phyloP scores from a whole-genome alignment of 2,113 vertebrate genomes.

The Ahaetulla prasina region DNA sequence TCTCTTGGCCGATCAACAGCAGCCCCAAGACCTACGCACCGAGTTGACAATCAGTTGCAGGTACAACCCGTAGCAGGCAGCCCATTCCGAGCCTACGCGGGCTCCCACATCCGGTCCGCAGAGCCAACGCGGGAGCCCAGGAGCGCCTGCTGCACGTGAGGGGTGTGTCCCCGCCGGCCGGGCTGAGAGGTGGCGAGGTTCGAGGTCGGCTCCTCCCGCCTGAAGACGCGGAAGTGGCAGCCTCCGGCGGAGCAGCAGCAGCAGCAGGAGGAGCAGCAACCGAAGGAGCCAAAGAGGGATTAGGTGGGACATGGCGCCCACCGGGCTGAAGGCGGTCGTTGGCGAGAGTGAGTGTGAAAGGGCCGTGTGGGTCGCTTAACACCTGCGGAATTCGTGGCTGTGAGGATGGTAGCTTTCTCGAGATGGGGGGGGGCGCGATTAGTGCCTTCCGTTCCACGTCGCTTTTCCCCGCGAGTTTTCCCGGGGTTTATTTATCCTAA shows the following conservation, averaged over 20 bases:
- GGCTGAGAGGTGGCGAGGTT: not conserved
- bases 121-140: not conserved
- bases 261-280: not conserved
- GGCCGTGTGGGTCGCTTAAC: not conserved
- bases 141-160: not conserved
- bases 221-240: not conserved
- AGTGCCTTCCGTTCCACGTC: not conserved
- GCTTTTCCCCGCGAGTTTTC: not conserved
- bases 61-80: not conserved
- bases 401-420: not conserved
- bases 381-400: not conserved
- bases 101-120: not conserved
- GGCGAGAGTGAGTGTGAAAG: conserved; percentile 73
- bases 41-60: not conserved
- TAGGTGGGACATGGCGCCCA: conserved; percentile 71
- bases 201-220: not conserved
- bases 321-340: conserved; percentile 74
- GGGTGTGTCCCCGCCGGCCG: not conserved
- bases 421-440: not conserved
- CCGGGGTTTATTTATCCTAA: not conserved
- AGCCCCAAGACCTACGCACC: not conserved
- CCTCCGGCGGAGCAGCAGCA: not conserved
- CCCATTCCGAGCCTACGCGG: not conserved
- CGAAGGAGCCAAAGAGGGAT: not conserved
- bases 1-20: not conserved